Evolutionary conservation across 2,797 vertebrate species (phyloP).

Genomic region (Bradypodion ventrale): DNA sequence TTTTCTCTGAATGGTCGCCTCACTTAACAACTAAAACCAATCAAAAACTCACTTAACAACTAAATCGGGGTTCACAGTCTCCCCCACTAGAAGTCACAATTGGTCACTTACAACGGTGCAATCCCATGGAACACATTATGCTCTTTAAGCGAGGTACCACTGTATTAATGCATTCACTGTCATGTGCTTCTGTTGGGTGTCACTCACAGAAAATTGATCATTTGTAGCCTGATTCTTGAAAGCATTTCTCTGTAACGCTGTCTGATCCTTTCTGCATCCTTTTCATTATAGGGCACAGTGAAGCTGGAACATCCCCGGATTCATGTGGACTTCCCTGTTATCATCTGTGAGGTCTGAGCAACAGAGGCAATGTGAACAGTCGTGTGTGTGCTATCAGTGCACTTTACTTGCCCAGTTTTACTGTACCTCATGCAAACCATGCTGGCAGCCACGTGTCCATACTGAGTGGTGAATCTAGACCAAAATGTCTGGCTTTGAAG

Average conservation of each 20-base stretch:
- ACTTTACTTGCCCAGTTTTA: conserved; percentile 42
- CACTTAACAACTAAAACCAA: too few relatives aligned
- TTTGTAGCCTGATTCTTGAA: background rate
- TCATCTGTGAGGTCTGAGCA: conserved; percentile 93
- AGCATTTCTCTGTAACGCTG: background rate
- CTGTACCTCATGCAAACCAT: conserved; percentile 29
- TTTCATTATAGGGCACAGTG: conserved; percentile 86
- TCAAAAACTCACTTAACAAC: too few relatives aligned
- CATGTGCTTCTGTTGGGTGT: fast-evolving
- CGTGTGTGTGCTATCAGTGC: background rate
- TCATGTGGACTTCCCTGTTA: conserved; percentile 95
- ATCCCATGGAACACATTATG: too few relatives aligned
- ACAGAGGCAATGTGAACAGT: conserved; percentile 12
- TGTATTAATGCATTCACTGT: background rate
- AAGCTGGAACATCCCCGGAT: conserved; percentile 93
- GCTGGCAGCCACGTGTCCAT: conserved; percentile 23
- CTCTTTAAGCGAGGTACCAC: too few relatives aligned
- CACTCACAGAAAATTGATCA: background rate
- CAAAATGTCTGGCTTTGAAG: background rate
- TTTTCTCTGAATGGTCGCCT: too few relatives aligned
- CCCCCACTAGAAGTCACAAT: too few relatives aligned
- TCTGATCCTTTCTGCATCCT: conserved; percentile 40
- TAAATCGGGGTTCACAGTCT: too few relatives aligned
- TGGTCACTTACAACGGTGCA: too few relatives aligned
- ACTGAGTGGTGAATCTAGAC: conserved; percentile 50